Percentiles rank a stretch among this genome's conserved stretches.
Conservation (phyloP, 1,140 invertebrate genomes). For the Arctopsyche grandis region DNA sequence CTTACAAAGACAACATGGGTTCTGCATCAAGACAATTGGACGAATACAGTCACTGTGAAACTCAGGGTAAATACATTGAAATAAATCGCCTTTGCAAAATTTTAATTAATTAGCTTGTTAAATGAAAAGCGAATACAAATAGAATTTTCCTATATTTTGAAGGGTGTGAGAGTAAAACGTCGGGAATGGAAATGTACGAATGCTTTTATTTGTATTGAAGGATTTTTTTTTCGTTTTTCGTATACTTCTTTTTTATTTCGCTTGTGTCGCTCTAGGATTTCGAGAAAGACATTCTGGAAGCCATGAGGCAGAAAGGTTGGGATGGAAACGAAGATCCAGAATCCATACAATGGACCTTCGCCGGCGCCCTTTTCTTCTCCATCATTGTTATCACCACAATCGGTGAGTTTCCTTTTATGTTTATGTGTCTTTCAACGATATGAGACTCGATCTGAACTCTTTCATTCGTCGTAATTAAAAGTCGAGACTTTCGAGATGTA, state of each 20-base stretch:
- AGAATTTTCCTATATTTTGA: too few species aligned
- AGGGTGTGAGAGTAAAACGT: too few species aligned
- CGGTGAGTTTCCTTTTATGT: constrained; percentile 71
- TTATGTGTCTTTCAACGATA: background rate
- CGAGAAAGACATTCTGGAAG: constrained; percentile 81
- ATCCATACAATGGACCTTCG: constrained; percentile 88
- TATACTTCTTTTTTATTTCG: constrained; percentile 3
- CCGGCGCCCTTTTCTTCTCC: constrained; percentile 94
- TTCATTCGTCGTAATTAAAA: background rate
- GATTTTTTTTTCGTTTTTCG: background rate
- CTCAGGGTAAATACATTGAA: constrained; percentile 64
- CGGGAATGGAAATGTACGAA: background rate
- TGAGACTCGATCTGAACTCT: constrained; percentile 3
- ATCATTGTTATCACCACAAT: constrained; percentile 98
- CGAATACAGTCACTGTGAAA: constrained; percentile 68
- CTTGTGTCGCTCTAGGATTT: constrained; percentile 69
- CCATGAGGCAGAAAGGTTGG: constrained; percentile 91
- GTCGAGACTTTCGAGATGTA: background rate
- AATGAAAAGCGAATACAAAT: too few species aligned
- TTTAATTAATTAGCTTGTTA: too few species aligned
- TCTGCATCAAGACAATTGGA: constrained; percentile 80
- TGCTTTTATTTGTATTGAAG: constrained; percentile 13
- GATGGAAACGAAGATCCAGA: constrained; percentile 85
- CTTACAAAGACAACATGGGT: constrained; percentile 75
- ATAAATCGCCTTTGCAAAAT: too few species aligned